A percentile compares a stretch with the other conserved stretches of the same genome.
Conservation (phyloP, 2,888 invertebrate genomes). For the Halocaridina rubra region DNA sequence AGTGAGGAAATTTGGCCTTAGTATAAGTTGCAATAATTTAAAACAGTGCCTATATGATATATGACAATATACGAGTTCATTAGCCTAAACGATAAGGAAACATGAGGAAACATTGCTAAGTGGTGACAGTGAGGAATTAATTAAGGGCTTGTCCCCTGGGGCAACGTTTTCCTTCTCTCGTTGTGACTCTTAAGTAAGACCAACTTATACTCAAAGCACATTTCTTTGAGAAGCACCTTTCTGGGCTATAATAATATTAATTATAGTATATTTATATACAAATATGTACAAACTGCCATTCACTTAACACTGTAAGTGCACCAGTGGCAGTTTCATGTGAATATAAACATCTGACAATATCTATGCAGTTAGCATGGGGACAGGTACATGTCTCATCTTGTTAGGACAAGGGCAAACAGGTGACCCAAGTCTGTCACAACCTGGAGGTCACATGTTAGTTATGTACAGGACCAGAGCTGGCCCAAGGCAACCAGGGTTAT, state of each 20-base stretch:
- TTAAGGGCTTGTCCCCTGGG: conserved; percentile 25
- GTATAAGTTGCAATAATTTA: conserved; percentile 47
- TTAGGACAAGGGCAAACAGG: conserved; percentile 45
- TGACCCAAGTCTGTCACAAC: conserved; percentile 43
- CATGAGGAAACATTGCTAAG: conserved; percentile 40
- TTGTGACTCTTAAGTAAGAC: neutral
- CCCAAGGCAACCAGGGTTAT: conserved; percentile 54
- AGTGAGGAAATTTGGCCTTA: conserved; percentile 30
- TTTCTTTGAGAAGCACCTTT: conserved; percentile 52
- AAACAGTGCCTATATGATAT: conserved; percentile 41
- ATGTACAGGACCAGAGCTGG: conserved; percentile 46
- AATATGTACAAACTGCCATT: conserved; percentile 54
- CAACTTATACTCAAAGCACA: conserved; percentile 36
- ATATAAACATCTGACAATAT: conserved; percentile 56
- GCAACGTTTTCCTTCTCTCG: conserved; percentile 29
- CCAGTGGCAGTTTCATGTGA: conserved; percentile 53
- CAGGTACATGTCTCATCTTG: conserved; percentile 56
- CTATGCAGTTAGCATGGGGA: conserved; percentile 49
- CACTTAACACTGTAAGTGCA: conserved; percentile 48
- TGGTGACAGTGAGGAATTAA: conserved; percentile 34
- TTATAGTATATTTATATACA: no score
- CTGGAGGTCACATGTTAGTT: conserved; percentile 44
- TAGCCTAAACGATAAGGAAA: conserved; percentile 48
- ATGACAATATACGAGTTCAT: conserved; percentile 36
- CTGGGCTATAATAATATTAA: conserved; percentile 44